These are phyloP conservation scores for Tragelaphus scriptus DNA, from an alignment of 2,113 vertebrate species.

Conservation along the genomic window DNA sequence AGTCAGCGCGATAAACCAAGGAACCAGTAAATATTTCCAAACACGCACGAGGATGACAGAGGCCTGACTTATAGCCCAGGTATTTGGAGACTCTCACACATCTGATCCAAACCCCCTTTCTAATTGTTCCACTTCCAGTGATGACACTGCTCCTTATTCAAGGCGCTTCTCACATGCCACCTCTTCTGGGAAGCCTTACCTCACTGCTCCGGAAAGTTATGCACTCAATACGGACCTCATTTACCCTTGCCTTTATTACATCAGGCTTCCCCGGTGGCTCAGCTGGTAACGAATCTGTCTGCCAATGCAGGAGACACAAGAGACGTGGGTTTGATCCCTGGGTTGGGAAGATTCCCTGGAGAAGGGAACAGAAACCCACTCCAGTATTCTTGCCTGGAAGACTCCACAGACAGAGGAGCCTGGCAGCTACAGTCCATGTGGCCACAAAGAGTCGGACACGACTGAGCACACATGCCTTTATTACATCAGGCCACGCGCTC, in stretches of 20 bases:
- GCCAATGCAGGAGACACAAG: not conserved
- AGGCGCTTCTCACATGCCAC: not conserved
- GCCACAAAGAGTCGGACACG: rapidly evolving
- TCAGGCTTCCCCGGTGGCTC: not conserved
- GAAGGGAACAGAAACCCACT: not conserved
- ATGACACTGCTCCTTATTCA: not conserved
- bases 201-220: not conserved
- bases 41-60: rapidly evolving
- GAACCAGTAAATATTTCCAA: not conserved
- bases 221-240: not conserved
- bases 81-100: not conserved
- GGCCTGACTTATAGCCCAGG: not conserved
- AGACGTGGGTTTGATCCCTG: not conserved
- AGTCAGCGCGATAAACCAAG: not conserved
- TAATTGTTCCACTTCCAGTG: not conserved
- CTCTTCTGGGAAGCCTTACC: not conserved
- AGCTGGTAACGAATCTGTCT: not conserved
- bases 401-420: not conserved
- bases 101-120: not conserved
- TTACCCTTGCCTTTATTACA: not conserved
- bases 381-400: not conserved
- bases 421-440: not conserved
- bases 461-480: not conserved
- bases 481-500: not conserved
- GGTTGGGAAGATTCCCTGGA: not conserved